These are phyloP conservation scores for Chionodraco myersi DNA, from an alignment of 2,113 vertebrate species.

Conservation along the genomic window DNA sequence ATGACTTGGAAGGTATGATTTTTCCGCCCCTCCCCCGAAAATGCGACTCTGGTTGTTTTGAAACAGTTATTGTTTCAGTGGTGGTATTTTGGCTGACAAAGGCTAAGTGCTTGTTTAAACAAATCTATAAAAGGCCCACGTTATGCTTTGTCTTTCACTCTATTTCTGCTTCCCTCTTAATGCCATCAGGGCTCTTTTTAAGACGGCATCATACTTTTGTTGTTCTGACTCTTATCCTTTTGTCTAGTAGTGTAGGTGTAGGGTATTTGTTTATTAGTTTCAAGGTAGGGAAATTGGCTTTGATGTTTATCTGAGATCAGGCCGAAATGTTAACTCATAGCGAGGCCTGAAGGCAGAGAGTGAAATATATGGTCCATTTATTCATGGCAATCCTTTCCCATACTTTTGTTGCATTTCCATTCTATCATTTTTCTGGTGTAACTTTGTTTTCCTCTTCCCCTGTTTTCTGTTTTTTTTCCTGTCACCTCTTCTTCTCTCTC, in stretches of 20 bases:
- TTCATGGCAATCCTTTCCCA: conserved; percentile 9
- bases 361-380: conserved; percentile 27
- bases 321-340: conserved; percentile 17
- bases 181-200: conserved; percentile 3
- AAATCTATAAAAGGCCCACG: not conserved
- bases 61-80: not conserved
- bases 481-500: conserved; percentile 26
- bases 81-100: not conserved
- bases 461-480: conserved; percentile 42
- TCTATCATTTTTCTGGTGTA: conserved; percentile 63
- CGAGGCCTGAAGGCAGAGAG: not conserved
- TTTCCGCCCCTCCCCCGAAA: conserved; percentile 10
- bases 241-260: not conserved
- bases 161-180: conserved; percentile 26
- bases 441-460: conserved; percentile 56
- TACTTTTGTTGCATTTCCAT: conserved; percentile 38
- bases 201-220: conserved; percentile 6
- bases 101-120: not conserved
- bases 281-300: conserved; percentile 11
- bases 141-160: conserved; percentile 5
- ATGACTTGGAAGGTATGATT: conserved; percentile 97
- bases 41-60: conserved; percentile 12
- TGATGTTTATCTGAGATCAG: not conserved
- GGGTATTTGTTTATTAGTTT: conserved; percentile 9
- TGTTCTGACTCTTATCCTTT: not conserved